Conservation (phyloP, 2,888 invertebrate genomes). For the Linyphia triangularis region DNA sequence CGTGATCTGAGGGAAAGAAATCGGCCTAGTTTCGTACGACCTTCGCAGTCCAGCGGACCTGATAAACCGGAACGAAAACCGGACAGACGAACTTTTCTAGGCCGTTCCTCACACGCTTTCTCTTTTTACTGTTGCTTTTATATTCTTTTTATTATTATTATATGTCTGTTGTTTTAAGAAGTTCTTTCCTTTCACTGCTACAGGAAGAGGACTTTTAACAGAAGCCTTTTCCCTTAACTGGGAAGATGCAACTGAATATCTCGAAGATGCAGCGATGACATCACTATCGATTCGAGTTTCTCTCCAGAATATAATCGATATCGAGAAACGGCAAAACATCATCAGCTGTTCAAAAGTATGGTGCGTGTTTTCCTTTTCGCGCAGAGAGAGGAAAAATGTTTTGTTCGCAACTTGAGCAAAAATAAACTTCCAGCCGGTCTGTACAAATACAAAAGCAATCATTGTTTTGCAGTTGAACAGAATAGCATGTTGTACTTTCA, state of each 20-base stretch:
- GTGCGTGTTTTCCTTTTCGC: too few relatives aligned
- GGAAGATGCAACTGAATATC: background rate
- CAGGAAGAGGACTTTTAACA: background rate
- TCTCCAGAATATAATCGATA: too few relatives aligned
- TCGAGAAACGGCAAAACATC: too few relatives aligned
- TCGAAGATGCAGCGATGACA: background rate
- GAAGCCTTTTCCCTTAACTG: too few relatives aligned
- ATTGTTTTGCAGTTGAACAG: too few relatives aligned
- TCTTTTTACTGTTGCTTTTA: constrained; percentile 1
- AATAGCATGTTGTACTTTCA: too few relatives aligned
- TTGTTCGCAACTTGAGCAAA: too few relatives aligned
- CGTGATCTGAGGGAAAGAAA: constrained; percentile 59
- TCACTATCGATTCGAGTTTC: background rate
- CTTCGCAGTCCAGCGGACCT: constrained; percentile 57
- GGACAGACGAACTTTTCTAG: constrained; percentile 72
- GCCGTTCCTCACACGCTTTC: constrained; percentile 35
- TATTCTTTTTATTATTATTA: constrained; percentile 19
- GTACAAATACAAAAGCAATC: too few relatives aligned
- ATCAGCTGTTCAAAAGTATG: too few relatives aligned
- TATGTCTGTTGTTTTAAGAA: background rate
- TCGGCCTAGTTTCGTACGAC: constrained; percentile 66
- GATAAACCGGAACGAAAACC: constrained; percentile 71
- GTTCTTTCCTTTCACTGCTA: background rate
- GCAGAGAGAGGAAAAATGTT: too few relatives aligned
- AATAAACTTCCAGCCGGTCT: too few relatives aligned